phyloP scores from a whole-genome alignment of 2,113 vertebrate genomes.

The Crotalus horridus region DNA sequence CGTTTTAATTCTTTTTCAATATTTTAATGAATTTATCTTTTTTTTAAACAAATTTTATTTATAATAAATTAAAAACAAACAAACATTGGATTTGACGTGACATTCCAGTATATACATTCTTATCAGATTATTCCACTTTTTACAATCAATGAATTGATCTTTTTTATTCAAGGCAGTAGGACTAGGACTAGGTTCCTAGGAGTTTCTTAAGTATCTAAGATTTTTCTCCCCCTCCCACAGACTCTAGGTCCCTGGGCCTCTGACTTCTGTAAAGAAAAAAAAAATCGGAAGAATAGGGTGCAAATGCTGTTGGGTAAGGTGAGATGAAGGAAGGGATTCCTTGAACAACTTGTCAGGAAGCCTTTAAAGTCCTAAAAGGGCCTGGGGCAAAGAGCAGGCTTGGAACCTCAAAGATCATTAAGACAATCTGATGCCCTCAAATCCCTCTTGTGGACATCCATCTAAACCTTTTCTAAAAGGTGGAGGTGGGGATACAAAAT shows the following conservation, averaged over 20 bases:
- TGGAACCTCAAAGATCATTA: background rate
- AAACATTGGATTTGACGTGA: no score
- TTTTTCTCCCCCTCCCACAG: background rate
- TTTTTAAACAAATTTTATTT: no score
- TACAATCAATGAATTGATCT: background rate
- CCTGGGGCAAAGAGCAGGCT: background rate
- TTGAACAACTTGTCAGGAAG: background rate
- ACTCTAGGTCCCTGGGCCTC: background rate
- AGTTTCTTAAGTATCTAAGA: background rate
- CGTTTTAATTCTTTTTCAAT: background rate
- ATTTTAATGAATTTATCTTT: background rate
- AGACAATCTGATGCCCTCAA: background rate
- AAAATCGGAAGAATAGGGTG: background rate
- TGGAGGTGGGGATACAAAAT: background rate
- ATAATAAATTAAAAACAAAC: no score
- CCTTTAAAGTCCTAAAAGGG: background rate
- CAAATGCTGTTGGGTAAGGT: background rate
- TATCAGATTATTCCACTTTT: no score
- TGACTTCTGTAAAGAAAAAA: background rate
- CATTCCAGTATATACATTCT: no score
- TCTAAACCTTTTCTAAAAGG: background rate
- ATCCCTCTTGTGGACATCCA: background rate
- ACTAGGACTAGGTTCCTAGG: background rate
- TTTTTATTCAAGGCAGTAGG: background rate
- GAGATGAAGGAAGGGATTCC: background rate